Base-by-base conservation (phyloP, 2,888 invertebrate genomes). In the Drosophila suboccidentalis region DNA sequence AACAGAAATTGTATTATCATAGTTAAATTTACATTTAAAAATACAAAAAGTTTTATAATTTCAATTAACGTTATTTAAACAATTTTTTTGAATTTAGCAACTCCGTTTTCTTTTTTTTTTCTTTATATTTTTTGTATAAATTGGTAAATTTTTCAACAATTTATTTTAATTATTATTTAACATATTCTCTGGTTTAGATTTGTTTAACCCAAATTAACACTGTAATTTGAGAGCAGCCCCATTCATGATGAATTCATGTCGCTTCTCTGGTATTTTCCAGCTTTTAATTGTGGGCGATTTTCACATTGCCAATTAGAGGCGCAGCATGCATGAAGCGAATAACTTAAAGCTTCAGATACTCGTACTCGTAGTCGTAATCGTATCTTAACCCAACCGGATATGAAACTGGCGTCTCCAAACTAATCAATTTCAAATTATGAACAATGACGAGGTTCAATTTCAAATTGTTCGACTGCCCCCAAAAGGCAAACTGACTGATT, bases 401-500 rank as follows among this genome's bases (percentile, higher is more conserved):
- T 73, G 44, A 79, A 75, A 44, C 51, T 61, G 66, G 57, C 62
- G 64, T 58, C 74, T 73, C 43, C 22, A 54, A 50, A 70, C 74
- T 63, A 80, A 71, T 80, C 88, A 88, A 68, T 79, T 80, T 82
- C 51, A 50, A 82, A 87, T 82, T 84, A 87, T 82, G 80, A 85
- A 80, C 84, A 82, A 78, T 82, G 70, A 75, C 62, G 71, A 41
- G 29, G 34, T 66, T 59, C 41, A 50, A 46, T 58, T 63, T 68
- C 41, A 38, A 41, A 29, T 36, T 29, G 49, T 66, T 57, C 58
- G 65, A 69, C 60, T 72, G 76, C 66, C 71, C 70, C 76, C 73
- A 78, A 84, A 75, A 67, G 43, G 55, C 51, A 58, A 50, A 26
- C 26, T 61, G 46, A 55, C 58, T 64, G 71, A 47, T 43, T 49